phyloP scores from a whole-genome alignment of 2,888 invertebrate genomes.

The Rhingia campestris region DNA sequence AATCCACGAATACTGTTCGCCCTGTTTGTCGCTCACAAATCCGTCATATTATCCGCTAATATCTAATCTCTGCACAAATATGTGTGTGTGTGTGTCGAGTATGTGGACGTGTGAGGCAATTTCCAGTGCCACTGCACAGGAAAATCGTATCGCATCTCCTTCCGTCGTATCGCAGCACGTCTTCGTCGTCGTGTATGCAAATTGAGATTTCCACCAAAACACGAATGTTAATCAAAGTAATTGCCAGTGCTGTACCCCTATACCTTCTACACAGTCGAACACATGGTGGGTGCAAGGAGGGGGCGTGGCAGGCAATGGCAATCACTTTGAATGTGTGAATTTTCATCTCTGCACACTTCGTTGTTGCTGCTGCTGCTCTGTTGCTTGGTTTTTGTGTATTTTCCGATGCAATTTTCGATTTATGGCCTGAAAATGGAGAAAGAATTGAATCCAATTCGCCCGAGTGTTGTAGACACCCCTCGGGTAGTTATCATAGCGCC shows the following conservation, averaged over 20 bases:
- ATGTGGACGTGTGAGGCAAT: constrained; percentile 34
- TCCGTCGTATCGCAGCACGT: constrained; percentile 17
- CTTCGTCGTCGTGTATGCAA: constrained; percentile 58
- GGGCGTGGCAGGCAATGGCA: constrained; percentile 71
- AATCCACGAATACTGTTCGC: constrained; percentile 39
- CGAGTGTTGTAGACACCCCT: constrained; percentile 1
- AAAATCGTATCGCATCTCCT: constrained; percentile 51
- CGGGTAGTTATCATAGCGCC: too few relatives aligned
- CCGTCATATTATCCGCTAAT: constrained; percentile 43
- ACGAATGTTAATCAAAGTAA: constrained; percentile 74
- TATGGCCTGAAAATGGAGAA: constrained; percentile 67
- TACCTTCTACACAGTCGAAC: constrained; percentile 11
- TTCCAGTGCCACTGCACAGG: constrained; percentile 46
- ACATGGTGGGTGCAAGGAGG: constrained; percentile 42
- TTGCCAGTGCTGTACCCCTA: constrained; percentile 51
- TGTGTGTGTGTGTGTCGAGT: constrained; percentile 8
- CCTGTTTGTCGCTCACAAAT: constrained; percentile 54
- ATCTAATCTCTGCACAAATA: not conserved
- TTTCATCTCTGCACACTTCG: constrained; percentile 1
- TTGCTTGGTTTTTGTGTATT: constrained; percentile 8
- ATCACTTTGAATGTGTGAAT: constrained; percentile 68
- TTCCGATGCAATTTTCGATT: constrained; percentile 61
- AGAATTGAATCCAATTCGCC: constrained; percentile 61
- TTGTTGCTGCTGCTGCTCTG: not conserved
- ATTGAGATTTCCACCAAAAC: constrained; percentile 68